These are phyloP conservation scores for Crenuchus spilurus DNA, from an alignment of 2,797 vertebrate species.

Conservation along the genomic window DNA sequence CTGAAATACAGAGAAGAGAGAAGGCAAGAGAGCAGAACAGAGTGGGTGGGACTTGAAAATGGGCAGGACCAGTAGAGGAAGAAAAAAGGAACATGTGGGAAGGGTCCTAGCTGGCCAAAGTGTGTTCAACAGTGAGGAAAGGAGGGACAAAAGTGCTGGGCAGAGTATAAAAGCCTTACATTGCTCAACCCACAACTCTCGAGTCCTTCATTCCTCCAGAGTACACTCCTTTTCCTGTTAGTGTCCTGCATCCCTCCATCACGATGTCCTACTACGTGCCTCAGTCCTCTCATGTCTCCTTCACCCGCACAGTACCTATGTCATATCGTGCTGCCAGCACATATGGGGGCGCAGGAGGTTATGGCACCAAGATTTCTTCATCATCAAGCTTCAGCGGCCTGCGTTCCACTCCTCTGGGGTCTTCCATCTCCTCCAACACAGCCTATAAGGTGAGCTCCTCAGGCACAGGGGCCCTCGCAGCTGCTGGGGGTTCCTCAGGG, in stretches of 20 bases:
- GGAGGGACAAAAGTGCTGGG: constrained; percentile 53
- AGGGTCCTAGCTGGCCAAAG: constrained; percentile 62
- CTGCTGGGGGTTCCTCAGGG: constrained; percentile 24
- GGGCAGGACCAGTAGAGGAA: constrained; percentile 61
- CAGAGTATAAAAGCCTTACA: constrained; percentile 73
- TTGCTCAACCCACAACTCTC: constrained; percentile 48
- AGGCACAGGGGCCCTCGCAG: constrained; percentile 34
- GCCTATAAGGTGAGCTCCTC: constrained; percentile 79
- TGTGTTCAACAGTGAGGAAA: constrained; percentile 53
- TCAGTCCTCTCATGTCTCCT: constrained; percentile 51
- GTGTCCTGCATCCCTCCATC: constrained; percentile 45
- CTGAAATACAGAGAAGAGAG: neutral
- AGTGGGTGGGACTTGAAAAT: constrained; percentile 60
- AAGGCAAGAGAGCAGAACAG: neutral
- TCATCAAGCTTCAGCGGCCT: constrained; percentile 54
- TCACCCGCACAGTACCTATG: constrained; percentile 62
- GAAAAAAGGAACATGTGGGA: constrained; percentile 44
- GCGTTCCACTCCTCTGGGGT: constrained; percentile 62
- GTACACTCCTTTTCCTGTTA: constrained; percentile 21
- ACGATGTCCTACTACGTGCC: constrained; percentile 65
- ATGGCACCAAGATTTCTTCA: constrained; percentile 67
- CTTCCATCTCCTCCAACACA: constrained; percentile 63
- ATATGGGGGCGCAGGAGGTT: constrained; percentile 70
- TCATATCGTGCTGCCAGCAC: constrained; percentile 63
- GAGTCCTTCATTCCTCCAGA: constrained; percentile 26